Percentiles rank a stretch among this genome's conserved stretches.
Evolutionary conservation across 37 sponge, comb jelly and placozoan genomes (phyloP).

Genomic region (Aphrocallistes beatrix): DNA sequence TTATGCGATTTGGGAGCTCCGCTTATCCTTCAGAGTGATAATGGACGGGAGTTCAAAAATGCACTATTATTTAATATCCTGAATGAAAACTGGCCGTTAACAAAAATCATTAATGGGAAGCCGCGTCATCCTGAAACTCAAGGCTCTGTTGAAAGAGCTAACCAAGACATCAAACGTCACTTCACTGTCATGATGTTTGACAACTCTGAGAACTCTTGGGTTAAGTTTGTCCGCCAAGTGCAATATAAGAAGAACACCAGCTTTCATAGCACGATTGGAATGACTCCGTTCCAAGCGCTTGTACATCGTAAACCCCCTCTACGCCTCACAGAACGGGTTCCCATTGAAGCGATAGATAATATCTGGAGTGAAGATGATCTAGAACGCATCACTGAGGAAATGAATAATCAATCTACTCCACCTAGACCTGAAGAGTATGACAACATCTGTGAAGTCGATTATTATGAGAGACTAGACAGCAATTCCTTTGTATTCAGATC

Average conservation of each 20-base stretch:
- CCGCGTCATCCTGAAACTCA: slow-evolving; percentile 1
- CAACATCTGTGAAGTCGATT: too few relatives aligned
- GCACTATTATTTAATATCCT: background rate
- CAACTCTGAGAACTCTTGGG: background rate
- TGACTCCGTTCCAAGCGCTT: background rate
- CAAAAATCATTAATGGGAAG: background rate
- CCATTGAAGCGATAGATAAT: too few relatives aligned
- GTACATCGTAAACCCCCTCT: background rate
- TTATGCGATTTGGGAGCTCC: background rate
- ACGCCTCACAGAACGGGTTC: background rate
- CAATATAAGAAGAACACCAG: background rate
- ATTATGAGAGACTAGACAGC: too few relatives aligned
- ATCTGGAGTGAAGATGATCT: too few relatives aligned
- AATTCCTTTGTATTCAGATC: too few relatives aligned
- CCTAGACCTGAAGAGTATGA: too few relatives aligned
- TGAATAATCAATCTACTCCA: too few relatives aligned
- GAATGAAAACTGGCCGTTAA: background rate
- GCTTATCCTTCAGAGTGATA: background rate
- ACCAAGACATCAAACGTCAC: background rate
- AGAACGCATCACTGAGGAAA: too few relatives aligned
- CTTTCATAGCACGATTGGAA: background rate
- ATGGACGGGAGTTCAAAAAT: background rate
- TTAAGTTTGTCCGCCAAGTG: background rate
- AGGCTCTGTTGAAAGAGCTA: background rate
- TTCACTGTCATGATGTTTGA: background rate